Percentiles rank a stretch among this genome's conserved stretches.
These are phyloP conservation scores for Gambusia holbrooki DNA, from an alignment of 2,113 vertebrate genomes.

Conservation along the genomic window DNA sequence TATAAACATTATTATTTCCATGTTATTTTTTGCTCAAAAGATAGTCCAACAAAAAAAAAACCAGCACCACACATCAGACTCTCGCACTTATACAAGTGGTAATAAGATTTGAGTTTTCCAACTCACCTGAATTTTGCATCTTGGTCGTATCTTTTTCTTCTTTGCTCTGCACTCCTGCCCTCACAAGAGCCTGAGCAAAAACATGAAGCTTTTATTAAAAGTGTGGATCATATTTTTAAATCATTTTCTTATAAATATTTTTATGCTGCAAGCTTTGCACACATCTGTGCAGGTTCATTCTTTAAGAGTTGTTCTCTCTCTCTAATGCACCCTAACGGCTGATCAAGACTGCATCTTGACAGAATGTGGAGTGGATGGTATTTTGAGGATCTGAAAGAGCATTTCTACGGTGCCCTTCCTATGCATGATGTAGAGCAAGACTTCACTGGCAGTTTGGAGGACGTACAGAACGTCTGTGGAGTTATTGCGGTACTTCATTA, in stretches of 20 bases:
- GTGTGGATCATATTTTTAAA: not conserved
- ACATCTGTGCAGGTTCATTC: too few relatives aligned
- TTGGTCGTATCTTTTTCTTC: slow-evolving; percentile 22
- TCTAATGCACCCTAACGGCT: too few relatives aligned
- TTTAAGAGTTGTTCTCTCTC: too few relatives aligned
- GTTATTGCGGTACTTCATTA: too few relatives aligned
- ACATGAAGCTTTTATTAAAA: not conserved
- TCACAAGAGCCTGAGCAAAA: slow-evolving; percentile 55
- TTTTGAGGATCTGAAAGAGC: too few relatives aligned
- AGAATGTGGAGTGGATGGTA: too few relatives aligned
- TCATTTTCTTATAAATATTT: not conserved
- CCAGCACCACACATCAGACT: not conserved
- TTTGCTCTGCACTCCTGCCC: slow-evolving; percentile 62
- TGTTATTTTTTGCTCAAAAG: not conserved
- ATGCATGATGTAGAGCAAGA: too few relatives aligned
- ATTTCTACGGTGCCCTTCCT: too few relatives aligned
- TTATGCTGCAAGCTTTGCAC: too few relatives aligned
- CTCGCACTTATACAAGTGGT: not conserved
- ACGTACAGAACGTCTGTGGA: too few relatives aligned
- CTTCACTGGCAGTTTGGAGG: too few relatives aligned
- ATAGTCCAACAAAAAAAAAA: not conserved
- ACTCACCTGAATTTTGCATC: slow-evolving; percentile 47
- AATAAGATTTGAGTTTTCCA: accelerated
- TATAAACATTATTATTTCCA: not conserved
- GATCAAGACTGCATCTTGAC: too few relatives aligned